Conservation (phyloP, 1,140 invertebrate genomes). For the Chymomyza costata region DNA sequence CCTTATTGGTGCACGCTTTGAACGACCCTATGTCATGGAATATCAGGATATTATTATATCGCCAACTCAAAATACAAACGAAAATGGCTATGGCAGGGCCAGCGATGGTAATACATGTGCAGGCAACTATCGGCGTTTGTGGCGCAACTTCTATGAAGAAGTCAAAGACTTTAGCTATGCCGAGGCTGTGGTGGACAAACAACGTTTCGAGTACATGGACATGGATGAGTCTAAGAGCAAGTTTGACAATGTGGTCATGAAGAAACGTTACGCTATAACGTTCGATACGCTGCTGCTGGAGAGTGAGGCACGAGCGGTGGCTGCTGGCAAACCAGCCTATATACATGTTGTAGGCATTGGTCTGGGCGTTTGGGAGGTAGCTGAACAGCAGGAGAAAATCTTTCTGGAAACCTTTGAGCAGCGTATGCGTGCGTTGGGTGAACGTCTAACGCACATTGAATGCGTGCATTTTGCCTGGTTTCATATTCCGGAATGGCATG, state of each 20-base stretch:
- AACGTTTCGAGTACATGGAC: conserved; percentile 27
- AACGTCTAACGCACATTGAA: conserved; percentile 41
- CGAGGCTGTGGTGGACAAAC: not conserved
- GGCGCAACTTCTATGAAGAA: conserved; percentile 57
- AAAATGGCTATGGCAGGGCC: conserved; percentile 74
- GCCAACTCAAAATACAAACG: conserved; percentile 75
- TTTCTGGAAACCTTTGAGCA: conserved; percentile 63
- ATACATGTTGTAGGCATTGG: conserved; percentile 65
- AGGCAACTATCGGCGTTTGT: conserved; percentile 48
- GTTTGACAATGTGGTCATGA: conserved; percentile 59
- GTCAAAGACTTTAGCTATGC: conserved; percentile 37
- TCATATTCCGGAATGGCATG: conserved; percentile 15
- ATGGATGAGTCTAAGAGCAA: not conserved
- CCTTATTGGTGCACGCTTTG: conserved; percentile 76
- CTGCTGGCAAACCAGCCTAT: conserved; percentile 43
- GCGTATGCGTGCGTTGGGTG: conserved; percentile 43
- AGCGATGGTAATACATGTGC: not conserved
- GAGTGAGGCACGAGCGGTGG: conserved; percentile 30
- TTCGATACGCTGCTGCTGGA: conserved; percentile 63
- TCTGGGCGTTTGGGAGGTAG: conserved; percentile 54
- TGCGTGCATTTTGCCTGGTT: conserved; percentile 73
- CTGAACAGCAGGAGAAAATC: conserved; percentile 35
- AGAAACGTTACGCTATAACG: conserved; percentile 56
- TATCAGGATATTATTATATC: conserved; percentile 78
- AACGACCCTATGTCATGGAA: conserved; percentile 77